Evolutionary conservation across 2,888 invertebrate genomes (phyloP), one percentile per base, ranked within the genome.

Genomic region (Drosophila lutescens): DNA sequence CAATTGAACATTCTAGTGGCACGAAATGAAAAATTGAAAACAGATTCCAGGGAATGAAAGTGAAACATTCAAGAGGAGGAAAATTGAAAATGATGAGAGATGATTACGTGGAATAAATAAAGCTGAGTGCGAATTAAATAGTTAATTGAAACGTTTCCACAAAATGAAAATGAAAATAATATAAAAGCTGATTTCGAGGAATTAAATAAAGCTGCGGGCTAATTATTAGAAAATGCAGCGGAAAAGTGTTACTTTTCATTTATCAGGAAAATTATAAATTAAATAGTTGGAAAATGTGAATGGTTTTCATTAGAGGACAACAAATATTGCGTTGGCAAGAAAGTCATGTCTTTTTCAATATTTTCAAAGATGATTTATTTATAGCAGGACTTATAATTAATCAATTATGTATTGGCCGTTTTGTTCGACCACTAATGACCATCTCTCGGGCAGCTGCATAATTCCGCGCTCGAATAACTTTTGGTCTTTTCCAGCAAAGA

Each of bases 1-100:
- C 36, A 34, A 61, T 44, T 44, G 26, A 54, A 12, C 54, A 30
- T 44, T 17, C 12, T 36, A 38, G 36, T 20, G 30, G 12, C 15
- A 12, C 0, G 6, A 23, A 36, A 20, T 56, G 47, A 47, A 47
- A 47, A 47, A 30, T 47, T 30, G 6, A 5, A 30, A 10, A 7
- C 44, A 30, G 8, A 47, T 30, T 46, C 9, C 26, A 7, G 10
- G 23, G 44, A n/a, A 43, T 38, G 13, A n/a, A 26, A 26, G 30
- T 47, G 4, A 47, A 47, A 30, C 30, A n/a, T 30, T 47, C 30
- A 43, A 43, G 23, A 43, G 20, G 43, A 23, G 46, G 30, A 47
- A 47, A 30, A 43, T 20, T 4, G 2, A 26, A n/a, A 46, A 43
- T 20, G 13, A 46, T 26, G 46, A 46, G 12, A 15, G 26, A 10